phyloP scores from a whole-genome alignment of 2,113 vertebrate genomes.

The Pristiophorus japonicus region DNA sequence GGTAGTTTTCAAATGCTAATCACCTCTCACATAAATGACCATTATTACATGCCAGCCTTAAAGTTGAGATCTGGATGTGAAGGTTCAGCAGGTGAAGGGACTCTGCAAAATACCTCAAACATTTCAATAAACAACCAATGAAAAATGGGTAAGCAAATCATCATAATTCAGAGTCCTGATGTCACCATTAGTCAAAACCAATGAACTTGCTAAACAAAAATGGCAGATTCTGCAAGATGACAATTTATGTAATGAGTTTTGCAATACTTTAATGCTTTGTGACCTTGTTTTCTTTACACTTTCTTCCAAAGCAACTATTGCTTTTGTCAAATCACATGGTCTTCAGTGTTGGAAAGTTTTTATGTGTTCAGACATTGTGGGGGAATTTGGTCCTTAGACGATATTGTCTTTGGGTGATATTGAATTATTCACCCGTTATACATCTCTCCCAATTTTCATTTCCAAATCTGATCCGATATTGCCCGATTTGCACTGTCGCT shows the following conservation, averaged over 20 bases:
- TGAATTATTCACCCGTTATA: background rate
- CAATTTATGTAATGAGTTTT: background rate
- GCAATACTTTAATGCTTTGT: background rate
- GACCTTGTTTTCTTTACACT: background rate
- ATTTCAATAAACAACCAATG: background rate
- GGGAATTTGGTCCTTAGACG: no score
- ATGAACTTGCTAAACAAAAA: background rate
- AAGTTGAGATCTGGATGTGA: background rate
- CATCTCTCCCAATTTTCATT: background rate
- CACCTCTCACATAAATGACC: background rate
- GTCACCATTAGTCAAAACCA: no score
- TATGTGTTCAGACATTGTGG: background rate
- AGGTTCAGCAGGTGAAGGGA: background rate
- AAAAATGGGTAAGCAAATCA: background rate
- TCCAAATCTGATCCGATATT: background rate
- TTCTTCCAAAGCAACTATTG: background rate
- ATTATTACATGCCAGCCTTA: background rate
- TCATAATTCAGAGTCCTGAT: background rate
- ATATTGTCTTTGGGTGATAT: background rate
- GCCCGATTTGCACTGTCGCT: background rate
- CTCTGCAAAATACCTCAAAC: background rate
- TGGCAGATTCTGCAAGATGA: background rate
- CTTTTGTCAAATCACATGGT: background rate
- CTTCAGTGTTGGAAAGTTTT: background rate
- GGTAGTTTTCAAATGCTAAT: background rate